phyloP scores from a whole-genome alignment of 2,797 vertebrate species.

The Arvicola amphibius region DNA sequence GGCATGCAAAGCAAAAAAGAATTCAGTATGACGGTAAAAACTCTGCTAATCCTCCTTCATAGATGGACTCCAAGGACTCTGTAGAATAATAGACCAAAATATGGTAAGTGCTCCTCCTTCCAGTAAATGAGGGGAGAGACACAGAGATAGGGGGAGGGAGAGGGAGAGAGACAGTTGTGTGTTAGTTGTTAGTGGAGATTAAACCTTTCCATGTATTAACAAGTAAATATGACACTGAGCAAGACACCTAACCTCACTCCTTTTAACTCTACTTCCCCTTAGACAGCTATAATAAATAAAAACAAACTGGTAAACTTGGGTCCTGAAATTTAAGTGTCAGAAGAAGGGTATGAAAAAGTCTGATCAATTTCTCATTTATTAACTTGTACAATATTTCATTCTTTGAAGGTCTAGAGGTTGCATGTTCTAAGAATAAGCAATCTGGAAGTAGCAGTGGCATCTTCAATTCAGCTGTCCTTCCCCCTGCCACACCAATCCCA shows the following conservation, averaged over 20 bases:
- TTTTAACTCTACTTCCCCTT: neutral
- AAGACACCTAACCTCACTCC: neutral
- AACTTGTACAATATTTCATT: slow-evolving; percentile 34
- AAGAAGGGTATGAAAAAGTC: neutral
- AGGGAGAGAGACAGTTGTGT: too few species aligned
- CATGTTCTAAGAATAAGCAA: slow-evolving; percentile 36
- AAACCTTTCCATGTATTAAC: neutral
- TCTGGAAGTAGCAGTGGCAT: slow-evolving; percentile 3
- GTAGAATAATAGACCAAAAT: neutral
- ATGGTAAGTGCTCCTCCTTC: slow-evolving; percentile 14
- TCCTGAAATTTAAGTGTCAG: slow-evolving; percentile 36
- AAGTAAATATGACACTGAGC: neutral
- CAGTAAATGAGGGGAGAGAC: neutral
- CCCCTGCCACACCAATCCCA: neutral
- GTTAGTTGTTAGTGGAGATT: neutral
- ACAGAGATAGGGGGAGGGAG: too few species aligned
- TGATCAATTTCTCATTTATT: slow-evolving; percentile 38
- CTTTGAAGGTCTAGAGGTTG: slow-evolving; percentile 28
- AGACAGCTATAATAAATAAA: slow-evolving; percentile 23
- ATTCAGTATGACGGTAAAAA: neutral
- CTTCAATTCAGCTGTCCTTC: slow-evolving; percentile 4
- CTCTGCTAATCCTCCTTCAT: neutral
- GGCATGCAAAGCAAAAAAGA: neutral
- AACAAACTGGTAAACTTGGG: neutral
- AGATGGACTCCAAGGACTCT: slow-evolving; percentile 17